A percentile compares a stretch with the other conserved stretches of the same genome.
phyloP scores from a whole-genome alignment of 2,888 invertebrate genomes.

The Meiosimyza platycephala region DNA sequence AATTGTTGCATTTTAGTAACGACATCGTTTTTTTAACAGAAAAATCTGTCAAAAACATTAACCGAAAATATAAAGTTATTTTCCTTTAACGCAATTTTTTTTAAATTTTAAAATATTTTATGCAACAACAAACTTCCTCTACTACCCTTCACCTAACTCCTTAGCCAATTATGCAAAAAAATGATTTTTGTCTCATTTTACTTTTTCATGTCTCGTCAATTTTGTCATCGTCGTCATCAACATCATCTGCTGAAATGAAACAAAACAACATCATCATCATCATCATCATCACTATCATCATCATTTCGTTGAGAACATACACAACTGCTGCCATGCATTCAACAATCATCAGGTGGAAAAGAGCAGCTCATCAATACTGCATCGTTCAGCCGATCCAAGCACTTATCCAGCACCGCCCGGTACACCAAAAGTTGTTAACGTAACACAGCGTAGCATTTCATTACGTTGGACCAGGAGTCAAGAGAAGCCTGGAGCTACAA shows the following conservation, averaged over 20 bases:
- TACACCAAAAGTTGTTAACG: conserved; percentile 76
- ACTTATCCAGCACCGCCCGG: conserved; percentile 80
- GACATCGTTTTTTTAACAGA: not conserved
- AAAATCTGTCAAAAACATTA: not conserved
- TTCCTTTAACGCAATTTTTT: not conserved
- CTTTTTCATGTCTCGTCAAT: conserved; percentile 4
- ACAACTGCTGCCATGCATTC: not conserved
- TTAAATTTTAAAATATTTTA: not conserved
- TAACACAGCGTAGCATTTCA: conserved; percentile 74
- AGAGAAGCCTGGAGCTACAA: conserved; percentile 68
- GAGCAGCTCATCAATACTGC: conserved; percentile 70
- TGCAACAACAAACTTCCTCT: not conserved
- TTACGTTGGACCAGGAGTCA: conserved; percentile 74
- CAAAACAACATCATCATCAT: conserved; percentile 8
- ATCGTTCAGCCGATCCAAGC: conserved; percentile 78
- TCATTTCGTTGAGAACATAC: conserved; percentile 63
- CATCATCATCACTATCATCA: conserved; percentile 18
- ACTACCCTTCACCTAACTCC: not conserved
- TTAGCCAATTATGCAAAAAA: not conserved
- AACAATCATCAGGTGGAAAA: conserved; percentile 63
- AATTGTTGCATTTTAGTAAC: too few species aligned
- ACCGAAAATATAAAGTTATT: not conserved
- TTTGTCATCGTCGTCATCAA: conserved; percentile 7
- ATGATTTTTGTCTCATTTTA: not conserved
- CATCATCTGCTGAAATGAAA: conserved; percentile 5